Percentiles rank a stretch among this genome's conserved stretches.
Conservation (phyloP, 1,140 invertebrate species). For the Zaprionus davidi region DNA sequence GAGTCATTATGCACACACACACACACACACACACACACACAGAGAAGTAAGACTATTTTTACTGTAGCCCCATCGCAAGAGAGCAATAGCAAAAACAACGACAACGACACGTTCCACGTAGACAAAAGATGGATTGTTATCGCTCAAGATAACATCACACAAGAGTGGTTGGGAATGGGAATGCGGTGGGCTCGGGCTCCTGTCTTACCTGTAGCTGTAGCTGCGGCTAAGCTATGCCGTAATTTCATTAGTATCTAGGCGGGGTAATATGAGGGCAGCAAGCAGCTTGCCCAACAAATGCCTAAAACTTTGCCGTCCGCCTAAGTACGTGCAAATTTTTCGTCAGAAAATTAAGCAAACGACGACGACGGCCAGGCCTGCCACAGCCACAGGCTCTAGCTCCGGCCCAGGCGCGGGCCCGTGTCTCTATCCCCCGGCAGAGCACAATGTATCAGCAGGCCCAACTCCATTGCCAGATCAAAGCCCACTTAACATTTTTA, state of each 20-base stretch:
- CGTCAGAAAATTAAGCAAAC: slow-evolving; percentile 69
- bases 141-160: slow-evolving; percentile 71
- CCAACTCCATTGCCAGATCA: slow-evolving; percentile 24
- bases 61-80: slow-evolving; percentile 26
- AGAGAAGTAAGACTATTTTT: slow-evolving; percentile 62
- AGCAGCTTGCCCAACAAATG: slow-evolving; percentile 29
- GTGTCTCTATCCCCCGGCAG: neutral
- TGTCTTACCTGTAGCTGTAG: slow-evolving; percentile 12
- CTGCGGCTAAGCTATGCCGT: slow-evolving; percentile 33
- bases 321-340: slow-evolving; percentile 77
- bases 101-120: slow-evolving; percentile 58
- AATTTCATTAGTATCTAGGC: slow-evolving; percentile 77
- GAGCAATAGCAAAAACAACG: slow-evolving; percentile 31
- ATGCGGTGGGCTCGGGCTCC: slow-evolving; percentile 4
- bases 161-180: neutral
- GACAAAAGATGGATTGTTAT: slow-evolving; percentile 82
- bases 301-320: slow-evolving; percentile 54
- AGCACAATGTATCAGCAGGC: neutral
- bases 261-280: slow-evolving; percentile 51
- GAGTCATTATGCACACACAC: slow-evolving; percentile 57
- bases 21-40: slow-evolving; percentile 8
- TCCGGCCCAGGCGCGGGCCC: neutral
- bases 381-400: neutral
- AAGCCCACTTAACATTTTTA: slow-evolving; percentile 55
- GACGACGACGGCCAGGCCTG: neutral